Conservation (phyloP, 2,888 invertebrate genomes). For the Drosophila pseudotakahashii region DNA sequence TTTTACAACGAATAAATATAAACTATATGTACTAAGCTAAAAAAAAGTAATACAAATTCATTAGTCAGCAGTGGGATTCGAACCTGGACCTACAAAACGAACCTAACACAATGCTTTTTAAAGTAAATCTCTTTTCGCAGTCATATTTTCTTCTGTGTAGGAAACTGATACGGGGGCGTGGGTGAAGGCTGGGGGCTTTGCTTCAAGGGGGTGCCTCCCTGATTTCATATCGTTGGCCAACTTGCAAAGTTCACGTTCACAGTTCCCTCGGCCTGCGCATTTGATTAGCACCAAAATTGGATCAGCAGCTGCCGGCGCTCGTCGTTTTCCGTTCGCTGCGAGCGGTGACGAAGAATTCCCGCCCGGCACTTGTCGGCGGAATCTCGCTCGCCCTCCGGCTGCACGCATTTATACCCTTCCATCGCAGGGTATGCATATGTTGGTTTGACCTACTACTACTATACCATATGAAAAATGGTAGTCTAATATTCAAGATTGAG, state of each 20-base stretch:
- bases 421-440: neutral
- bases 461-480: too few species aligned
- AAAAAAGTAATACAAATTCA: too few species aligned
- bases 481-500: too few species aligned
- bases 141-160: neutral
- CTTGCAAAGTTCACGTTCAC: constrained; percentile 35
- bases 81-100: too few species aligned
- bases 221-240: constrained; percentile 35
- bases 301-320: constrained; percentile 44
- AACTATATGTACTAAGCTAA: too few species aligned
- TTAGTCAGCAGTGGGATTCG: too few species aligned
- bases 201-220: neutral
- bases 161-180: constrained; percentile 22
- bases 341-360: constrained; percentile 20
- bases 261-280: constrained; percentile 56
- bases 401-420: constrained; percentile 2
- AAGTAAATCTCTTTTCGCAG: too few species aligned
- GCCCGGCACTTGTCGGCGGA: constrained; percentile 13
- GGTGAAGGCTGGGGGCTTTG: neutral
- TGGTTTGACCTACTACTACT: too few species aligned
- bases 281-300: constrained; percentile 75
- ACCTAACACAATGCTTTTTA: too few species aligned
- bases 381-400: neutral
- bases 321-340: constrained; percentile 11
- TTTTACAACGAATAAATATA: too few species aligned